A percentile compares a stretch with the other conserved stretches of the same genome.
phyloP scores from a whole-genome alignment of 2,113 vertebrate genomes.

The Varanus komodoensis region DNA sequence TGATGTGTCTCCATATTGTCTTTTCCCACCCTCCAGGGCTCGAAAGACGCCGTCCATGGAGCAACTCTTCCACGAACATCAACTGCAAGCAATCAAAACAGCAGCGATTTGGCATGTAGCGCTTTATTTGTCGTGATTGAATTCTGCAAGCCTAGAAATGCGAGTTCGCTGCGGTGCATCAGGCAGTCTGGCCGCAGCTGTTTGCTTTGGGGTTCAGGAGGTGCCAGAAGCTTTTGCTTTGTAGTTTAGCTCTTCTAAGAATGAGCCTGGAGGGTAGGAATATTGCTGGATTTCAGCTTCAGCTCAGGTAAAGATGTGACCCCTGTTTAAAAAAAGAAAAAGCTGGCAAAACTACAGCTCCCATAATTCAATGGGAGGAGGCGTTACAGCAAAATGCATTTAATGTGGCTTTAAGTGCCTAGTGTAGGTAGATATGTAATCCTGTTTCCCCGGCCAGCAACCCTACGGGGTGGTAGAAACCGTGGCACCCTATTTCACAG shows the following conservation, averaged over 20 bases:
- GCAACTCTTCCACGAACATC: neutral
- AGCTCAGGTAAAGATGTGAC: neutral
- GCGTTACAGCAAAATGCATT: neutral
- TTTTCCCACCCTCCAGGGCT: slow-evolving; percentile 24
- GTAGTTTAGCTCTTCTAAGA: neutral
- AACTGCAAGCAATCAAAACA: slow-evolving; percentile 37
- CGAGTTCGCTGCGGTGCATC: neutral
- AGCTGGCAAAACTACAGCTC: neutral
- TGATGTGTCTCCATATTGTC: neutral
- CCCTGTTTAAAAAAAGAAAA: neutral
- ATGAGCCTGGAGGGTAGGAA: neutral
- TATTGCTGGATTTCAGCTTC: neutral
- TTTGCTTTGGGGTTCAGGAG: neutral
- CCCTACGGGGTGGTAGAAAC: too few species aligned
- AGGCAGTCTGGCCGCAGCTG: neutral
- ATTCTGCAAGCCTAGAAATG: too few species aligned
- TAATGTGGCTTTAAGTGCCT: neutral
- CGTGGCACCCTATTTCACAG: too few species aligned
- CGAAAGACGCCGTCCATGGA: neutral
- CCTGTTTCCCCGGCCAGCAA: too few species aligned
- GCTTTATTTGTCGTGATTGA: neutral
- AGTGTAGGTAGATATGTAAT: neutral
- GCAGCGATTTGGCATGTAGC: slow-evolving; percentile 38
- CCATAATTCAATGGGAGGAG: neutral
- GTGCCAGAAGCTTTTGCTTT: too few species aligned